A percentile compares a stretch with the other conserved stretches of the same genome.
These are phyloP conservation scores for Cyclargus thomasi DNA, from an alignment of 1,140 invertebrate species.

Conservation along the genomic window DNA sequence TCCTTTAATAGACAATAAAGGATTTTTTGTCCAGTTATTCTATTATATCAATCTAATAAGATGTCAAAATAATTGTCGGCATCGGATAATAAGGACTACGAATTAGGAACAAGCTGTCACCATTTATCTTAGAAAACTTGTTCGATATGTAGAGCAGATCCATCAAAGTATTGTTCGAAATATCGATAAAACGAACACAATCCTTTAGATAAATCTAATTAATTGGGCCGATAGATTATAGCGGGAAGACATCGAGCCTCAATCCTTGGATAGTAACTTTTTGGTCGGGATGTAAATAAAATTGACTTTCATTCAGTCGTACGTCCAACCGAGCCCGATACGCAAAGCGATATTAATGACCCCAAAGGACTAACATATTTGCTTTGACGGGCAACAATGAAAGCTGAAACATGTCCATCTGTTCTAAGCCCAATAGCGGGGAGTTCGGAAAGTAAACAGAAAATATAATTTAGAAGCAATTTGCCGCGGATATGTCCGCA, in stretches of 20 bases:
- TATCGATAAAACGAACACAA: constrained; percentile 56
- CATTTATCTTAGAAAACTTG: constrained; percentile 45
- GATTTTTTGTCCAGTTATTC: background rate
- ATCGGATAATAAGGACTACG: constrained; percentile 11
- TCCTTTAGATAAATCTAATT: constrained; percentile 20
- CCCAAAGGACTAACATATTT: constrained; percentile 21
- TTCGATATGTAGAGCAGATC: constrained; percentile 44
- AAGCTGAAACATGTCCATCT: constrained; percentile 55
- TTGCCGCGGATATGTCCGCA: constrained; percentile 72
- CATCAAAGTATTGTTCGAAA: constrained; percentile 66
- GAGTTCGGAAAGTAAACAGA: constrained; percentile 73
- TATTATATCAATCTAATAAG: background rate
- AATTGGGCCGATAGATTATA: background rate
- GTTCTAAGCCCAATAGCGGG: constrained; percentile 42
- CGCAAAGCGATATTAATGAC: background rate
- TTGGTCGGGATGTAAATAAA: too few relatives aligned
- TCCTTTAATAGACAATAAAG: background rate
- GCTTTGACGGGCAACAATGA: constrained; percentile 48
- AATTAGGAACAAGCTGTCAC: constrained; percentile 23
- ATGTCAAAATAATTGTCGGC: constrained; percentile 8
- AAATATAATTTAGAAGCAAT: constrained; percentile 75
- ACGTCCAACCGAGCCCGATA: background rate
- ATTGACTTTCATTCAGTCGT: too few relatives aligned
- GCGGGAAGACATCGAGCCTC: too few relatives aligned
- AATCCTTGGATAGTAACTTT: too few relatives aligned